A percentile compares a stretch with the other conserved stretches of the same genome.
These are phyloP conservation scores for Isichthys henryi DNA, from an alignment of 2,113 vertebrate species.

Conservation along the genomic window DNA sequence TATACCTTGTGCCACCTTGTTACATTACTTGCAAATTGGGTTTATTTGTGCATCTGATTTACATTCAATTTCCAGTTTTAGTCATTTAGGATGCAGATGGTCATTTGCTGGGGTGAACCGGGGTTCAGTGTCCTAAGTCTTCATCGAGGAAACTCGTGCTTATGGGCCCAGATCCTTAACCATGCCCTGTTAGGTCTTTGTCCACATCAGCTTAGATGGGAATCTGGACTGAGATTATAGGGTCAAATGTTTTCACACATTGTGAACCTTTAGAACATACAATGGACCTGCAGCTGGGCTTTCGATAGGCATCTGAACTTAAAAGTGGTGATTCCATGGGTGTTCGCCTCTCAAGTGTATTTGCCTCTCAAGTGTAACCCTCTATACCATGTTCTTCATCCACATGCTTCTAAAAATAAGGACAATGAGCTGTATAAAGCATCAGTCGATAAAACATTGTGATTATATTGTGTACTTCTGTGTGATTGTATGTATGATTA, in stretches of 20 bases:
- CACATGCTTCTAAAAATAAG: neutral
- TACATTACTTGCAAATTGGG: neutral
- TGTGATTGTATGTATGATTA: slow-evolving; percentile 1
- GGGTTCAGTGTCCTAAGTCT: neutral
- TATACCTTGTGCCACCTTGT: neutral
- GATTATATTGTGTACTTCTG: neutral
- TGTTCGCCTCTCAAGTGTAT: neutral
- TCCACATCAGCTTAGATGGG: neutral
- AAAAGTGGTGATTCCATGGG: neutral
- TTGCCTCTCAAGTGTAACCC: neutral
- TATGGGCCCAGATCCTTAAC: neutral
- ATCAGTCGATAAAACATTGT: neutral
- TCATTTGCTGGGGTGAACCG: neutral
- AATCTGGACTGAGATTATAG: neutral
- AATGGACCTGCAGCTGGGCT: neutral
- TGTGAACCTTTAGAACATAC: neutral
- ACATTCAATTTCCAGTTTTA: neutral
- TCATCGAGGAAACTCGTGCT: neutral
- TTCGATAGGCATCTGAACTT: neutral
- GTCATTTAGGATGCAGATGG: neutral
- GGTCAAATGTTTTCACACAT: neutral
- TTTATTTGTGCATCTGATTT: neutral
- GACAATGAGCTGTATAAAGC: neutral
- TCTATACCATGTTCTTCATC: neutral
- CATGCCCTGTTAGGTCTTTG: neutral